Conservation (phyloP, 64 coral and sea anemone genomes). For the Montipora efflorescens region DNA sequence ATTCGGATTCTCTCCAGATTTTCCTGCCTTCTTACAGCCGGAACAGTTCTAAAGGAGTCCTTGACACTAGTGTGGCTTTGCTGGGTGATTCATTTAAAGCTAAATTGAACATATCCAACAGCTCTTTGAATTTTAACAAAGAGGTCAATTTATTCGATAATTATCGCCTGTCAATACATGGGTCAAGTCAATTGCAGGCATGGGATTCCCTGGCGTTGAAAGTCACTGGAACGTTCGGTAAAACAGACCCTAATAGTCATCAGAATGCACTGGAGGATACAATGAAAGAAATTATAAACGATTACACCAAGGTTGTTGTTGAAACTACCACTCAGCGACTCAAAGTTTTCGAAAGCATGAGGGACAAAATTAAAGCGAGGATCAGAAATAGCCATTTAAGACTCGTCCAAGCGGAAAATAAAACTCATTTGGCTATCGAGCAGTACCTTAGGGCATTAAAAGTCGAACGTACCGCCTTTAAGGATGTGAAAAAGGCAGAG, state of each 20-base stretch:
- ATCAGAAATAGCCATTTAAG: background rate
- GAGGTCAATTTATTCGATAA: background rate
- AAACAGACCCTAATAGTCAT: no score
- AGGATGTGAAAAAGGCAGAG: background rate
- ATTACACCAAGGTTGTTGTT: conserved; percentile 27
- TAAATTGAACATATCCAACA: background rate
- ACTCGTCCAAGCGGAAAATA: background rate
- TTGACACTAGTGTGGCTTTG: background rate
- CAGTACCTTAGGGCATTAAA: background rate
- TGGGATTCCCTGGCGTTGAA: conserved; percentile 39
- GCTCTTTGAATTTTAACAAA: conserved; percentile 13
- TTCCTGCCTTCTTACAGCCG: background rate
- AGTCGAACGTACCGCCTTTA: background rate
- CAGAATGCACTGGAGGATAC: background rate
- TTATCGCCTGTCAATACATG: conserved; percentile 3
- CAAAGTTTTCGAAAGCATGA: background rate
- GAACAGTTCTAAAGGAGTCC: background rate
- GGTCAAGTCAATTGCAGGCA: background rate
- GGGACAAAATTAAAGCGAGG: background rate
- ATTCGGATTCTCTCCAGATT: background rate
- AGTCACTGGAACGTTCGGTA: conserved; percentile 11
- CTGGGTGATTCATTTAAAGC: conserved; percentile 14
- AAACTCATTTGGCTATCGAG: background rate
- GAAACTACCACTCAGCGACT: background rate
- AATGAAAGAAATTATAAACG: background rate